These are phyloP conservation scores for Lumbricus terrestris DNA, from an alignment of 2,888 invertebrate species.

Conservation along the genomic window DNA sequence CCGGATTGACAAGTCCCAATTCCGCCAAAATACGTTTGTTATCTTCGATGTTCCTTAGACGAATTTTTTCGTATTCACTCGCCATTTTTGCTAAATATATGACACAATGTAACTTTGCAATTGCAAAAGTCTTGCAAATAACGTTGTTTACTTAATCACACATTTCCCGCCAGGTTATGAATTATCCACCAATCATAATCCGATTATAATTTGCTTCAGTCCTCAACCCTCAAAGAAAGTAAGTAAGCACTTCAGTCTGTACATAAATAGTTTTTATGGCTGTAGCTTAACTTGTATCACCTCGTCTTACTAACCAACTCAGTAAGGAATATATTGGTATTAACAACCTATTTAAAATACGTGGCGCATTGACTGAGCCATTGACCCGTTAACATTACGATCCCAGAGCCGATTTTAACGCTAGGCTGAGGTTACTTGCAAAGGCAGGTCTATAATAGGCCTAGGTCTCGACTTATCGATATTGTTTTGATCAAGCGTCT, in stretches of 20 bases:
- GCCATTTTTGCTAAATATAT: not conserved
- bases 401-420: too few relatives aligned
- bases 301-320: too few relatives aligned
- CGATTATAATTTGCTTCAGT: not conserved
- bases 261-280: too few relatives aligned
- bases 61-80: conserved; percentile 42
- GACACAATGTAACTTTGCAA: not conserved
- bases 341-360: too few relatives aligned
- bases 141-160: not conserved
- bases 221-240: not conserved
- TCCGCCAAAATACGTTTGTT: conserved; percentile 53
- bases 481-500: too few relatives aligned
- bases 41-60: conserved; percentile 49
- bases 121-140: not conserved
- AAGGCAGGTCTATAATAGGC: too few relatives aligned
- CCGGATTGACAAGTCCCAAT: conserved; percentile 49
- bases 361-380: too few relatives aligned
- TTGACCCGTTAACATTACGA: too few relatives aligned
- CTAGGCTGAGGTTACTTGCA: too few relatives aligned
- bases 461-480: too few relatives aligned
- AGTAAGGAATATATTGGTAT: too few relatives aligned
- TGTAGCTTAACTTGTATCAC: too few relatives aligned
- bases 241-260: not conserved
- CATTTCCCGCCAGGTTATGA: not conserved
- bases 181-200: not conserved